Conservation (phyloP, 2,888 invertebrate genomes). For the Morinoia aosen region DNA sequence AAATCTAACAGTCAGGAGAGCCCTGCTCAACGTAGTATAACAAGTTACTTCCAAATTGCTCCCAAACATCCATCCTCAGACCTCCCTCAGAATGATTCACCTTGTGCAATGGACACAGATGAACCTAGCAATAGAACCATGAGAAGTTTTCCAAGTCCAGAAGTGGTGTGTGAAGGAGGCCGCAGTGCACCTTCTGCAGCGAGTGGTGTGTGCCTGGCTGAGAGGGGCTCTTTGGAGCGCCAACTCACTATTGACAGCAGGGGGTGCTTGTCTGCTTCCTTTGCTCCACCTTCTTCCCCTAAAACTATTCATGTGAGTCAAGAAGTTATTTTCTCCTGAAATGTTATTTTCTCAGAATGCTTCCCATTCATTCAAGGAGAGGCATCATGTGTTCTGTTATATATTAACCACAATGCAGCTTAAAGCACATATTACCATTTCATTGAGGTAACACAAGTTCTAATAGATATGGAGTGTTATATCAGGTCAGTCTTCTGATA, state of each 20-base stretch:
- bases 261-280: not conserved
- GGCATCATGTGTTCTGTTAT: not conserved
- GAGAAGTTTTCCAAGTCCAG: not conserved
- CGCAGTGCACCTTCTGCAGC: not conserved
- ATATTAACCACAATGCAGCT: not conserved
- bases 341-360: not conserved
- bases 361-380: not conserved
- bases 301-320: not conserved
- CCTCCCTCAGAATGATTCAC: not conserved
- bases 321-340: not conserved
- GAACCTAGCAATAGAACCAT: not conserved
- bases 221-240: not conserved
- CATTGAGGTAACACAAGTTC: not conserved
- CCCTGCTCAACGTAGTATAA: not conserved
- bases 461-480: not conserved
- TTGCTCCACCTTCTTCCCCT: not conserved
- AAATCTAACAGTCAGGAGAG: not conserved
- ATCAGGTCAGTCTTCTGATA: not conserved
- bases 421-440: not conserved
- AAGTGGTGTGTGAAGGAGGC: not conserved
- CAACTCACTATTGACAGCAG: slow-evolving; percentile 27
- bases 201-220: not conserved
- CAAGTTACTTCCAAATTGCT: not conserved
- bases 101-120: slow-evolving; percentile 16
- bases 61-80: not conserved